Conservation (phyloP, 2,888 invertebrate species). For the Drosophila engyochracea region DNA sequence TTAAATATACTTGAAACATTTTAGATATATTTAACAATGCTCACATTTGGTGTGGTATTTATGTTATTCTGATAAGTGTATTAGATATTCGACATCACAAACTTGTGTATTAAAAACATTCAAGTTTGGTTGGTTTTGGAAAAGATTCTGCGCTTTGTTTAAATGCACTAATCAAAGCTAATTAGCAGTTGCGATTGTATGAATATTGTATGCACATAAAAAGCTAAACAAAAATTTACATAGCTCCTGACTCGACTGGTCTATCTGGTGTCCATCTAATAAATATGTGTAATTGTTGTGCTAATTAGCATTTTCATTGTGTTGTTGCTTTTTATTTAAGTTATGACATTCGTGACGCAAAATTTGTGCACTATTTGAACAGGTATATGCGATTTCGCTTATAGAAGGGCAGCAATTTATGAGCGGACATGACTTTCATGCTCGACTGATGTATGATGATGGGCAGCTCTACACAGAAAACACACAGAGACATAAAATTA, state of each 20-base stretch:
- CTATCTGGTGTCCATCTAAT: slow-evolving; percentile 66
- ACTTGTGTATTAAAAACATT: not conserved
- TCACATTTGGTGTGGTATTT: not conserved
- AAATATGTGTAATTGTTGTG: slow-evolving; percentile 72
- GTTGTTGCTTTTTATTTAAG: slow-evolving; percentile 39
- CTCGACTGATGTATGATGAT: slow-evolving; percentile 69
- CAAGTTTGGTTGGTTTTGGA: slow-evolving; percentile 4
- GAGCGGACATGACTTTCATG: slow-evolving; percentile 80
- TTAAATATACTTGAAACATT: not conserved
- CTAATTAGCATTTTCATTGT: slow-evolving; percentile 71
- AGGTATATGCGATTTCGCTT: slow-evolving; percentile 23
- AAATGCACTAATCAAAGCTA: slow-evolving; percentile 67
- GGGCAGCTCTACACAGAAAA: slow-evolving; percentile 38
- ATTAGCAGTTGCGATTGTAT: slow-evolving; percentile 57
- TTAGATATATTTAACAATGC: not conserved
- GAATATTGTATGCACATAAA: slow-evolving; percentile 30
- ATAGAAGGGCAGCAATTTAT: slow-evolving; percentile 61
- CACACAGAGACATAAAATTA: slow-evolving; percentile 36
- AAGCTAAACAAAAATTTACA: slow-evolving; percentile 45
- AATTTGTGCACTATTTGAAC: slow-evolving; percentile 58
- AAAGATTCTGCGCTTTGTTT: slow-evolving; percentile 25
- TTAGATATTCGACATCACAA: not conserved
- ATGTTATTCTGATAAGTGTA: not conserved
- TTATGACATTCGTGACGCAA: slow-evolving; percentile 72
- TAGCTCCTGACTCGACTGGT: slow-evolving; percentile 32